phyloP scores from a whole-genome alignment of 1,140 invertebrate genomes.

The Acromyrmex heyeri region DNA sequence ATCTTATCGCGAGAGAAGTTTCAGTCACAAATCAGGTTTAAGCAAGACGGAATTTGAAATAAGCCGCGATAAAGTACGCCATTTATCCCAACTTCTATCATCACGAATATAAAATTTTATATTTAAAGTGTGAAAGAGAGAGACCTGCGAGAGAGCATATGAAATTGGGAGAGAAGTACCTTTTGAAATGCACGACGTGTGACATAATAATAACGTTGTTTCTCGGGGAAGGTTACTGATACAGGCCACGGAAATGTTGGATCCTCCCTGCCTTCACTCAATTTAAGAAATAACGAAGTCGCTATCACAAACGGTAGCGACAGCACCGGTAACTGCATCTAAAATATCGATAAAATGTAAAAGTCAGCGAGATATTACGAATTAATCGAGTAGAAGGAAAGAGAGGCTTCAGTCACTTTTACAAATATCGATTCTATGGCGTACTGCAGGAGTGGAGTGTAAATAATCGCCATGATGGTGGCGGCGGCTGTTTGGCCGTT shows the following conservation, averaged over 20 bases:
- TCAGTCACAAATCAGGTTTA: slow-evolving; percentile 19
- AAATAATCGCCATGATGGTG: slow-evolving; percentile 80
- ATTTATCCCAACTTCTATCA: slow-evolving; percentile 29
- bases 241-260: slow-evolving; percentile 73
- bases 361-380: neutral
- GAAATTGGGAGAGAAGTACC: slow-evolving; percentile 51
- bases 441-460: slow-evolving; percentile 83
- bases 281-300: slow-evolving; percentile 82
- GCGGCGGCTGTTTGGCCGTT: slow-evolving; percentile 82
- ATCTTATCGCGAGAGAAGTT: slow-evolving; percentile 30
- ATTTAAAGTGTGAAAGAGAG: neutral
- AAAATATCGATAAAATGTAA: slow-evolving; percentile 55
- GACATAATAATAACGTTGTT: slow-evolving; percentile 78
- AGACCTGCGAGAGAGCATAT: neutral
- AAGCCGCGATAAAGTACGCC: neutral
- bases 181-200: slow-evolving; percentile 6
- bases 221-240: slow-evolving; percentile 81
- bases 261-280: slow-evolving; percentile 75
- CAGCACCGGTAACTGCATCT: slow-evolving; percentile 82
- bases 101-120: slow-evolving; percentile 46
- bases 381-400: slow-evolving; percentile 7
- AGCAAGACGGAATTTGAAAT: slow-evolving; percentile 22
- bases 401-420: slow-evolving; percentile 67
- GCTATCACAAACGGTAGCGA: slow-evolving; percentile 83
- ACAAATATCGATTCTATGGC: slow-evolving; percentile 71